Percentiles rank a stretch among this genome's conserved stretches.
Conservation (phyloP, 2,113 vertebrate genomes). For the Ameiurus melas region DNA sequence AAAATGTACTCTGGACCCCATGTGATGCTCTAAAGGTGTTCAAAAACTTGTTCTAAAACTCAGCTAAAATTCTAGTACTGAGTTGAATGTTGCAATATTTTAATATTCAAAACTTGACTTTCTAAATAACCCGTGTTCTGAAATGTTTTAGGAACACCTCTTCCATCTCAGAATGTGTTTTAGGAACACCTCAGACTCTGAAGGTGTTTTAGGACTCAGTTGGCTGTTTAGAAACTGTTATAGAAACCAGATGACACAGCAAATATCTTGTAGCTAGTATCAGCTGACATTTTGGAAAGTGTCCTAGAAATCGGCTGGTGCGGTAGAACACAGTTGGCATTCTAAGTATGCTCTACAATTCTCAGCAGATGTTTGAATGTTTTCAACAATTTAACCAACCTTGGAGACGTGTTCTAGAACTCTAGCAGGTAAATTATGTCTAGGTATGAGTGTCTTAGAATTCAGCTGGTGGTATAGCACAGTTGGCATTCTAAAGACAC, state of each 20-base stretch:
- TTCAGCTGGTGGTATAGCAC: not conserved
- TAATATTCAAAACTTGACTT: not conserved
- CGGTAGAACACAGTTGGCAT: no score
- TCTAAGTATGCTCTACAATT: not conserved
- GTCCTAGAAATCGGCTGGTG: not conserved
- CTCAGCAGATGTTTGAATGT: not conserved
- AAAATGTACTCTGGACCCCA: not conserved
- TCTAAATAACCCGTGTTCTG: not conserved
- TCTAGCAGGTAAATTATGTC: not conserved
- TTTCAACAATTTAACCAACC: not conserved
- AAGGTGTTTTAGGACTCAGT: not conserved
- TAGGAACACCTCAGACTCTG: not conserved
- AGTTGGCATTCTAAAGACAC: not conserved
- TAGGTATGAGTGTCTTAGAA: not conserved
- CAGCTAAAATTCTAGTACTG: not conserved
- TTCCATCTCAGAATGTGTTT: not conserved
- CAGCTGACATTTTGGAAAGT: not conserved
- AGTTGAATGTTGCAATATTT: not conserved
- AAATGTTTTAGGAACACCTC: not conserved
- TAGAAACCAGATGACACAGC: not conserved
- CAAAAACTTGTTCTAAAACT: not conserved
- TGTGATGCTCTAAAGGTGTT: not conserved
- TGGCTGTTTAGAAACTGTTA: not conserved
- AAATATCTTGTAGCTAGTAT: not conserved
- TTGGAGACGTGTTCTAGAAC: not conserved